phyloP scores from a whole-genome alignment of 2,888 invertebrate species.

The Catocala fraxini region DNA sequence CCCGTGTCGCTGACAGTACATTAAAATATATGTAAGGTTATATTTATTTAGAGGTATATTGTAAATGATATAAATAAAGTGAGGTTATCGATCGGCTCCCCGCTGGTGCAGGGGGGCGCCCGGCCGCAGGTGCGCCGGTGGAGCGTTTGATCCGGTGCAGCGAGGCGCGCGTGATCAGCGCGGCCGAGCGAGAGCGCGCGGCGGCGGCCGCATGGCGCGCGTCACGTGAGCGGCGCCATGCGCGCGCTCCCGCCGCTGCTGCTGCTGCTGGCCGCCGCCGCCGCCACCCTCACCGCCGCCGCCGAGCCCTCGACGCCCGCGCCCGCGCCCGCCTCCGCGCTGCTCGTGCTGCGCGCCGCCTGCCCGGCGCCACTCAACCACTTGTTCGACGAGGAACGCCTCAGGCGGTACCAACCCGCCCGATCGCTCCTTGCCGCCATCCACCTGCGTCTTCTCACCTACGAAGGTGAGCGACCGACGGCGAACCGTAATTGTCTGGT shows the following conservation, averaged over 20 bases:
- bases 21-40: background rate
- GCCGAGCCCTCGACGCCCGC: constrained; percentile 5
- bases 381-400: constrained; percentile 45
- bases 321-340: constrained; percentile 46
- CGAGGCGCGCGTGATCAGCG: constrained; percentile 45
- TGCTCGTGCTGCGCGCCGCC: constrained; percentile 70
- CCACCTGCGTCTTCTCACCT: constrained; percentile 28
- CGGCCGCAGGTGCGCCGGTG: constrained; percentile 29
- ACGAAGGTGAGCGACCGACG: constrained; percentile 49
- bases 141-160: constrained; percentile 65
- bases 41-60: background rate
- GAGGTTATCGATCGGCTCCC: constrained; percentile 6
- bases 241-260: constrained; percentile 59
- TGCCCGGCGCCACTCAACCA: constrained; percentile 51
- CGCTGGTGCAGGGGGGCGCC: background rate
- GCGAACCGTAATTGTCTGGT: too few species aligned
- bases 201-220: constrained; percentile 53
- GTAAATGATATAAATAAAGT: constrained; percentile 15
- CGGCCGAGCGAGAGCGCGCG: constrained; percentile 53
- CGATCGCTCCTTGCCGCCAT: constrained; percentile 29
- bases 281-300: constrained; percentile 2
- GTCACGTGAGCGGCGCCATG: constrained; percentile 66
- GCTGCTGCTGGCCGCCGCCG: constrained; percentile 21
- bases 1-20: too few species aligned
- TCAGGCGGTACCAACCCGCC: constrained; percentile 40